Conservation (phyloP, 2,797 vertebrate genomes). For the Etheostoma perlongum region DNA sequence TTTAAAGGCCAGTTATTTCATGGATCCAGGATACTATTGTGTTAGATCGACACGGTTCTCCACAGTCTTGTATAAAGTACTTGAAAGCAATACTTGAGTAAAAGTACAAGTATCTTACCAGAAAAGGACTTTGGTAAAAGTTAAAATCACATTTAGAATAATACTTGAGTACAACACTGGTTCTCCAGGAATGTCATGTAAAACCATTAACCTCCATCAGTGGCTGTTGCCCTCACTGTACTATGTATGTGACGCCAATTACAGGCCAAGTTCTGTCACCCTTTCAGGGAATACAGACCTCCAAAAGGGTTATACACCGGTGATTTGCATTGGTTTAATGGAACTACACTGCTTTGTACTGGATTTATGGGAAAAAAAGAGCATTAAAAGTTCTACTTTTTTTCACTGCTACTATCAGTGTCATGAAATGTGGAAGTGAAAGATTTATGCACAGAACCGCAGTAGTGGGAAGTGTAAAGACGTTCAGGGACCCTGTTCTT, state of each 20-base stretch:
- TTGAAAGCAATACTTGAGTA: no score
- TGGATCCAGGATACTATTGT: no score
- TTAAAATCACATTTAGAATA: no score
- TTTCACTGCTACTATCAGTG: constrained; percentile 16
- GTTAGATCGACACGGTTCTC: no score
- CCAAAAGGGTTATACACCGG: constrained; percentile 20
- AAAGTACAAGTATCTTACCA: no score
- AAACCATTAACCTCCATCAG: constrained; percentile 75
- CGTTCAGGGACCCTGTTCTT: not conserved
- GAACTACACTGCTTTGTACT: constrained; percentile 16
- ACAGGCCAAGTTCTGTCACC: constrained; percentile 38
- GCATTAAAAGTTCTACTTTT: constrained; percentile 13
- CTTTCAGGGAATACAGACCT: constrained; percentile 30
- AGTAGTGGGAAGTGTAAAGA: not conserved
- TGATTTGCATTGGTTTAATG: constrained; percentile 60
- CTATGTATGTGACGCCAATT: constrained; percentile 63
- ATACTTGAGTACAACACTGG: not conserved
- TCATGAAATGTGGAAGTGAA: not conserved
- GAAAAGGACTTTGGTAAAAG: no score
- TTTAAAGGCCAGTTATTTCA: no score
- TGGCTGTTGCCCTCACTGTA: constrained; percentile 50
- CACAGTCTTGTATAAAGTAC: no score
- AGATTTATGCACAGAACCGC: not conserved
- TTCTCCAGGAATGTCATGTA: constrained; percentile 51
- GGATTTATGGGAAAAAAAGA: constrained; percentile 30